Conservation (phyloP, 92 coral and sea anemone genomes). For the Muricea muricata region DNA sequence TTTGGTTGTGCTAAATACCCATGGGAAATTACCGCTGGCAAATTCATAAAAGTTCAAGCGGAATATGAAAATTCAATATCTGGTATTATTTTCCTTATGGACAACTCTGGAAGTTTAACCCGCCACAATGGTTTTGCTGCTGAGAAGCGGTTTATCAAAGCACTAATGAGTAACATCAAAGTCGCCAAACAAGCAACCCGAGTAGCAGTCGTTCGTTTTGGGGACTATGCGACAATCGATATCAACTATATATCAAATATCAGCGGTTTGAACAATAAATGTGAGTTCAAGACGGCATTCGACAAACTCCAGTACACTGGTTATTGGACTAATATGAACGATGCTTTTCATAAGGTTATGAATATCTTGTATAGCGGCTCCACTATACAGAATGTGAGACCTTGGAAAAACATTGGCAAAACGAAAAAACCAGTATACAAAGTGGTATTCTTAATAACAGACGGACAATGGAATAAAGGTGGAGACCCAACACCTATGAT, state of each 20-base stretch:
- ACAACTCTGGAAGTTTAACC: conserved; percentile 84
- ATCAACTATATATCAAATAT: conserved; percentile 79
- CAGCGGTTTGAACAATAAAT: conserved; percentile 79
- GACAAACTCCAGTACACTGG: conserved; percentile 66
- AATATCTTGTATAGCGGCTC: conserved; percentile 80
- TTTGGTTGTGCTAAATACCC: background rate
- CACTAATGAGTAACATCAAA: conserved; percentile 74
- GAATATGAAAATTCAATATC: conserved; percentile 46
- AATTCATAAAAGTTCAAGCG: background rate
- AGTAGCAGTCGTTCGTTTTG: conserved; percentile 89
- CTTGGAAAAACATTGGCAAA: conserved; percentile 37
- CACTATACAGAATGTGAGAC: conserved; percentile 74
- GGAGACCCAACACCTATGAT: conserved; percentile 78
- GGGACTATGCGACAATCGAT: conserved; percentile 75
- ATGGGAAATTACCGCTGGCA: conserved; percentile 5
- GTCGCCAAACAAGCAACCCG: conserved; percentile 80
- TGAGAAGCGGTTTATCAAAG: conserved; percentile 89
- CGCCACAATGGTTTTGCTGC: conserved; percentile 81
- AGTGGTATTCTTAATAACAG: conserved; percentile 84
- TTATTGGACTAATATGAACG: conserved; percentile 91
- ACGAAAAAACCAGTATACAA: conserved; percentile 68
- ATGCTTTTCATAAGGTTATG: conserved; percentile 73
- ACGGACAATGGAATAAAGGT: conserved; percentile 84
- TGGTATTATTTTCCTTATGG: conserved; percentile 88
- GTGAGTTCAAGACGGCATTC: conserved; percentile 82